These are phyloP conservation scores for Gambelia wislizenii DNA, from an alignment of 2,797 vertebrate species.

Conservation along the genomic window DNA sequence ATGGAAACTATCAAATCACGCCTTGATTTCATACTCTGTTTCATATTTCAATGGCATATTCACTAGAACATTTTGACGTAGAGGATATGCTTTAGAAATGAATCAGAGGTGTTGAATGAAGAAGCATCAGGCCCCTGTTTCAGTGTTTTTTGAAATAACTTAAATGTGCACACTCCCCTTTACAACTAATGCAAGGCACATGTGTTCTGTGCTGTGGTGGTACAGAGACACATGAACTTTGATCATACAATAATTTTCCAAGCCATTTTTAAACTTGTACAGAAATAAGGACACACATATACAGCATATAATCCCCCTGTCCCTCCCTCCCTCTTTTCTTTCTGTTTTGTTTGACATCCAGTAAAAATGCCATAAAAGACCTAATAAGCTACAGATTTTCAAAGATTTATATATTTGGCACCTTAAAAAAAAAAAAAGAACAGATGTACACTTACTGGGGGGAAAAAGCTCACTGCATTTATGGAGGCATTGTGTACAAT, in stretches of 20 bases:
- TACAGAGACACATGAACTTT: neutral
- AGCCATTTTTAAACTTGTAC: neutral
- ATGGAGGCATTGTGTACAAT: neutral
- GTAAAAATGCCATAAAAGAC: neutral
- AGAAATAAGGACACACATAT: neutral
- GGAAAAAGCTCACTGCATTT: neutral
- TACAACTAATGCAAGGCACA: neutral
- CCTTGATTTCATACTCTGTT: neutral
- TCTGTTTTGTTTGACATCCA: neutral
- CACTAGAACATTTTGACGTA: neutral
- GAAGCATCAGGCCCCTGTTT: neutral
- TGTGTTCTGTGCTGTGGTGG: neutral
- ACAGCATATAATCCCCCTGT: neutral
- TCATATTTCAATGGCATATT: neutral
- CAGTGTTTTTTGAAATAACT: neutral
- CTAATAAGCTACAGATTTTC: constrained; percentile 6
- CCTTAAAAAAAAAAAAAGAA: neutral
- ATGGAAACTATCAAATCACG: neutral
- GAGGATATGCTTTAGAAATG: neutral
- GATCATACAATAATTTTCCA: neutral
- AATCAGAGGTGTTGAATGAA: neutral
- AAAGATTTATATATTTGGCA: neutral
- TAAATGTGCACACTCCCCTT: neutral
- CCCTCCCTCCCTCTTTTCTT: neutral
- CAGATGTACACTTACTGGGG: neutral